Conservation (phyloP, 1,140 invertebrate genomes). For the Heliothis virescens region DNA sequence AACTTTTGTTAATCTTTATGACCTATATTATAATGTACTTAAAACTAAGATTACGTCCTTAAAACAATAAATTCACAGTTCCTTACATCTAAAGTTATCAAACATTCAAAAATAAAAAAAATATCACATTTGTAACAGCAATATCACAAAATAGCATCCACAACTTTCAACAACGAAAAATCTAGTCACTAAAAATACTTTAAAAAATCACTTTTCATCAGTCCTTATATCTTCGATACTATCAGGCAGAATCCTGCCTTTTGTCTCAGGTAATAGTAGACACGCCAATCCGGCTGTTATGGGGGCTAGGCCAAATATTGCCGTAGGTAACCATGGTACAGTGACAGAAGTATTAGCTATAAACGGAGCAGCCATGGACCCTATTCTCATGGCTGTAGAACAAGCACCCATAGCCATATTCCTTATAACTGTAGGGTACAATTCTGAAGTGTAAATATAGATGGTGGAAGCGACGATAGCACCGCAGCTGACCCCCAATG, state of each 20-base stretch:
- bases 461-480: conserved; percentile 88
- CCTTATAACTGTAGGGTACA: conserved; percentile 90
- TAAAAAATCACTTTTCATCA: neutral
- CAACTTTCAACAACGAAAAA: too few species aligned
- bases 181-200: too few species aligned
- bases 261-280: conserved; percentile 91
- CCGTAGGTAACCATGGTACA: conserved; percentile 88
- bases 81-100: too few species aligned
- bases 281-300: conserved; percentile 88
- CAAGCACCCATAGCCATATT: conserved; percentile 89
- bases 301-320: conserved; percentile 89
- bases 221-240: conserved; percentile 90
- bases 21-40: too few species aligned
- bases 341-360: conserved; percentile 84
- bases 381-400: conserved; percentile 89
- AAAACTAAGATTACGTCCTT: too few species aligned
- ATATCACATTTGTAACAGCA: too few species aligned
- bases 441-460: conserved; percentile 89
- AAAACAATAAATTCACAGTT: too few species aligned
- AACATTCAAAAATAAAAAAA: too few species aligned
- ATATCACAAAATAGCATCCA: too few species aligned
- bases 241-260: conserved; percentile 90
- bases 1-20: too few species aligned
- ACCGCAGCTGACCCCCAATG: conserved; percentile 88
- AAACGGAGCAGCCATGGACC: conserved; percentile 89